Percentiles rank a stretch among this genome's conserved stretches.
Conservation (phyloP, 2,113 vertebrate genomes). For the Apistogramma diplotaenia region DNA sequence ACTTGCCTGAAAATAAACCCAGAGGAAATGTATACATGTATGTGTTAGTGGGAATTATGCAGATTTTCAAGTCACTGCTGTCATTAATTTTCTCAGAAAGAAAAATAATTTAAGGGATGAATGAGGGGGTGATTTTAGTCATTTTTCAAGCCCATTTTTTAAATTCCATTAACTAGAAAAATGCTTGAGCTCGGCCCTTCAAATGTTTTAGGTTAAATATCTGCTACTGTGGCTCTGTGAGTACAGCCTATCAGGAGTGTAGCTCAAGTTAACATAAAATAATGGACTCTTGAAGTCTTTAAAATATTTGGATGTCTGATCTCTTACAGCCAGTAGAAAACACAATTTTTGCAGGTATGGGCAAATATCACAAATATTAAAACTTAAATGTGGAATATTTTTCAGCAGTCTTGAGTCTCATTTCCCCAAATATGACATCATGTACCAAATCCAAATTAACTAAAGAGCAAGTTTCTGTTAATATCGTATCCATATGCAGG, state of each 20-base stretch:
- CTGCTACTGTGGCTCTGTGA: not conserved
- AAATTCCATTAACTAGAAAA: not conserved
- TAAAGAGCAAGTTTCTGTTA: not conserved
- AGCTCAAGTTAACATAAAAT: not conserved
- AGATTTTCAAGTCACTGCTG: not conserved
- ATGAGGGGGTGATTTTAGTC: no score
- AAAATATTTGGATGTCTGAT: not conserved
- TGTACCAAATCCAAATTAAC: not conserved
- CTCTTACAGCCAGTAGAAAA: not conserved
- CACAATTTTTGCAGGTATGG: not conserved
- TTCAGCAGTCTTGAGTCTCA: not conserved
- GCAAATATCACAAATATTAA: not conserved
- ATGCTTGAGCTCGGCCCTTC: not conserved
- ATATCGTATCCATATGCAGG: not conserved
- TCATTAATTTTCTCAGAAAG: not conserved
- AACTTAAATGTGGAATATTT: not conserved
- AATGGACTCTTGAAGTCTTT: not conserved
- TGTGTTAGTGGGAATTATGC: not conserved
- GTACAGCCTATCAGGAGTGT: not conserved
- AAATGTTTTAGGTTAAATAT: not conserved
- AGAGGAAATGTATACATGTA: not conserved
- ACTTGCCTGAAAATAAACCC: not conserved
- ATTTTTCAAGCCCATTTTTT: not conserved
- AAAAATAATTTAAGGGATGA: no score
- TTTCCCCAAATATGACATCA: not conserved